Evolutionary conservation across 2,113 vertebrate genomes (phyloP).

Genomic region (Naja naja): DNA sequence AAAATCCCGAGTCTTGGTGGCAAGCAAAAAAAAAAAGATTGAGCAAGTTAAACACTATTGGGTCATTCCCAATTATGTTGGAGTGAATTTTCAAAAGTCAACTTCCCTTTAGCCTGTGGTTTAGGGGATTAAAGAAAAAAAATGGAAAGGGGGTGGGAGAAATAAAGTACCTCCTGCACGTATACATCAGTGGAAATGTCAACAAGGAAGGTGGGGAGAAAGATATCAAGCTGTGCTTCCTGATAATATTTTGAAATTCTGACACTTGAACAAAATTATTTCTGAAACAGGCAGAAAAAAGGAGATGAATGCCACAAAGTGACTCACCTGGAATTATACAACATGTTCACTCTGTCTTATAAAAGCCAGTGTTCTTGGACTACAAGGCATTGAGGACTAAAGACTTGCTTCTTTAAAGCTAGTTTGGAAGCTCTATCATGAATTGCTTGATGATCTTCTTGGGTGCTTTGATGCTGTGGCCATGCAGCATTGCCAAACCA

Average conservation of each 20-base stretch:
- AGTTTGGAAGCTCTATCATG: background rate
- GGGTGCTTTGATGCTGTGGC: background rate
- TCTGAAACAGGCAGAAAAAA: background rate
- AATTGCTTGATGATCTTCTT: background rate
- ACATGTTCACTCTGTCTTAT: background rate
- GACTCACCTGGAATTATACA: constrained; percentile 6
- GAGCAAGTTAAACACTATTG: background rate
- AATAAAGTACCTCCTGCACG: background rate
- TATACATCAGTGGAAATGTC: constrained; percentile 15
- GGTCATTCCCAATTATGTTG: background rate
- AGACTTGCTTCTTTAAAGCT: background rate
- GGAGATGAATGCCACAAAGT: background rate
- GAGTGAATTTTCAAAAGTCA: background rate
- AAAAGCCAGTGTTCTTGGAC: background rate
- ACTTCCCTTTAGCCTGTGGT: background rate
- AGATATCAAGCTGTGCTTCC: constrained; percentile 9
- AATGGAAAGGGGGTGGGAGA: background rate
- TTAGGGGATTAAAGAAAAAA: background rate
- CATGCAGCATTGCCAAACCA: background rate
- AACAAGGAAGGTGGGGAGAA: background rate
- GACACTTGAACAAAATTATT: background rate
- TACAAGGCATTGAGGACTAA: background rate
- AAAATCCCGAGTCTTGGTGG: background rate
- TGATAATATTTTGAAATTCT: constrained; percentile 5
- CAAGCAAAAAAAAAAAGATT: background rate